Base-by-base conservation (phyloP, 92 coral and sea anemone genomes). In the Porites divaricata region DNA sequence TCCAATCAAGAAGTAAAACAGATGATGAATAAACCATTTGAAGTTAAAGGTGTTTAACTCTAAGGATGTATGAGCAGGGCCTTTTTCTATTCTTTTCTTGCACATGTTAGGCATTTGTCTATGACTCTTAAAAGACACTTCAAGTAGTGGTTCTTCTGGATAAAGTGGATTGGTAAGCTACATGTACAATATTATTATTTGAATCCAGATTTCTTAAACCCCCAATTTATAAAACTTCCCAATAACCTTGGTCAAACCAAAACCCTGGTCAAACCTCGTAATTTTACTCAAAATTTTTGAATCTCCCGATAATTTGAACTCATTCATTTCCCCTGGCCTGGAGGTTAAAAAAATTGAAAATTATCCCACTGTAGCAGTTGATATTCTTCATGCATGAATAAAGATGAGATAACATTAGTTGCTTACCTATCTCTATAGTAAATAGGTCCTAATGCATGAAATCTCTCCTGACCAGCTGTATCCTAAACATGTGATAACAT, bases 371-470 rank as follows among this genome's bases (percentile, higher is more conserved):
- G 59, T 54, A 54, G 12, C 16, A 11, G 16, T 54, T 54, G 9
- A n/a, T 21, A 65, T 9, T 14, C 8, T 65, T 65, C 10, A 14
- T 20, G 15, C 35, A 9, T 7, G 35, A 4, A 41, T 21, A 28
- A 35, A 65, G 70, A 23, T 45, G 48, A 74, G 13, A 0, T 12
- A 21, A 21, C 24, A 61, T 16, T 88, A 54, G 14, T 62, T 41
- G 19, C 87, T 25, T 76, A 96, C 99, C 99, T 97, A 94, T 97
- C 99, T 85, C 99, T 93, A 81, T 97, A 97, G 78, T 97, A 97
- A 76, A 97, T 97, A 59, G 99, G 99, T 41, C 99, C 99, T 77
- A 97, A 91, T 62, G 99, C 99, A 89, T 97, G 99, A 79, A 97
- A 97, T 85, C 99, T 89, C 76, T 97, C 99, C 78, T 97, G 99